Base-by-base conservation (phyloP, 2,888 invertebrate genomes). In the Tetragonula carbonaria region DNA sequence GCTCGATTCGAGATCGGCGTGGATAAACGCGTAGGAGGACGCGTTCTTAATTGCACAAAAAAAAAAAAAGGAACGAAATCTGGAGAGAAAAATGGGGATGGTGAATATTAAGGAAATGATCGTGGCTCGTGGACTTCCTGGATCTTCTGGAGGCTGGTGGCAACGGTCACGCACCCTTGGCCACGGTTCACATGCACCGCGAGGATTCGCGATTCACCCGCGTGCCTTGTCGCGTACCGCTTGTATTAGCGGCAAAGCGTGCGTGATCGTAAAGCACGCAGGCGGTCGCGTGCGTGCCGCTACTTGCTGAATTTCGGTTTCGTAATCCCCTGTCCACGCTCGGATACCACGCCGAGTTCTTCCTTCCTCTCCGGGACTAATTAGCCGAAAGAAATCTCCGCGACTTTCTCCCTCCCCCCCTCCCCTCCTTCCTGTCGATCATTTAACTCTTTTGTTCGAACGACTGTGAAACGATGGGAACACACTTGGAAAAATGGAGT, bases 151-250 rank as follows among this genome's bases (percentile, higher is more conserved):
- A 80, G 86, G 13, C 70, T 38, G 75, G 87, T 86, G 91, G 86
- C 90, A 86, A 85, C 88, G 88, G 90, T 90, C 89, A 91, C 87
- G 90, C 90, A 83, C 87, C 80, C 83, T 33, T 79, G 84, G 81
- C 79, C 87, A 90, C 90, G 81, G 88, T 90, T 88, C 87, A 78
- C 67, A 68, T 82, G 55, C 51, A n/a, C 1, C 82, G 82, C 83
- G 74, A n/a, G 63, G 78, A 74, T 63, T 28, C 63, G 18, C 67
- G 78, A 59, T 74, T 51, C 81, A 67, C 38, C 63, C 38, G 74
- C 67, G 68, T 73, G 71, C 75, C 71, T 85, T 66, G 79, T 77
- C 77, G 74, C 78, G 63, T 74, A 51, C 77, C 57, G 57, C 28
- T 74, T 82, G 70, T 82, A 38, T 23, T 71, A n/a, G 8, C 45